Conservation (phyloP, 2,888 invertebrate genomes). For the Drosophila formosana region DNA sequence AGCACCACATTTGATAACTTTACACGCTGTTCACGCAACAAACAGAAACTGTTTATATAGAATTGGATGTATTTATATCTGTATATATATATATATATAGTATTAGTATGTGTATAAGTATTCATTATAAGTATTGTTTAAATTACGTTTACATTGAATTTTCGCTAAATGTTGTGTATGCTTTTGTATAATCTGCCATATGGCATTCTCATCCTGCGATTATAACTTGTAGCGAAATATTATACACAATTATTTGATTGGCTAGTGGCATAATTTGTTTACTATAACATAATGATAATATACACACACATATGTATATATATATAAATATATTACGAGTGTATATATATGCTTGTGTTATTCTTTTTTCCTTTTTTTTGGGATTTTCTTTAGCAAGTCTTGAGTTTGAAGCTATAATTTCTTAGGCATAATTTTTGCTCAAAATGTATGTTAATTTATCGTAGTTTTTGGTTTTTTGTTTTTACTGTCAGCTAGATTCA, state of each 20-base stretch:
- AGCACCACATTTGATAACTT: slow-evolving; percentile 77
- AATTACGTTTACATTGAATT: slow-evolving; percentile 68
- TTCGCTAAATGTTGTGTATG: slow-evolving; percentile 52
- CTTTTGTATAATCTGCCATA: slow-evolving; percentile 26
- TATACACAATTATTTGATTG: slow-evolving; percentile 78
- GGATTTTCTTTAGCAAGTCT: slow-evolving; percentile 68
- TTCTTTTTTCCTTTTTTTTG: slow-evolving; percentile 18
- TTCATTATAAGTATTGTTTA: slow-evolving; percentile 45
- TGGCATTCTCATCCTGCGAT: slow-evolving; percentile 9
- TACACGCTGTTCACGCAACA: slow-evolving; percentile 66
- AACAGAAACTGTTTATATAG: slow-evolving; percentile 53
- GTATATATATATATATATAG: slow-evolving; percentile 21
- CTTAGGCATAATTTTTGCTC: slow-evolving; percentile 63
- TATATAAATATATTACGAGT: slow-evolving; percentile 26
- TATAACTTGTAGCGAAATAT: slow-evolving; percentile 65
- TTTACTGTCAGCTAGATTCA: slow-evolving; percentile 29
- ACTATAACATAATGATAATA: slow-evolving; percentile 56
- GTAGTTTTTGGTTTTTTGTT: slow-evolving; percentile 4
- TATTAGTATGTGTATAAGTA: slow-evolving; percentile 23
- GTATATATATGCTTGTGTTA: slow-evolving; percentile 33
- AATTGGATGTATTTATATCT: slow-evolving; percentile 39
- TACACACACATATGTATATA: slow-evolving; percentile 32
- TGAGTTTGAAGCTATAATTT: slow-evolving; percentile 74
- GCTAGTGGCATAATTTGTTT: slow-evolving; percentile 73
- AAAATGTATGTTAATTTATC: slow-evolving; percentile 15